Conservation (phyloP, 1,140 invertebrate genomes). For the Tetramorium parvispinum region DNA sequence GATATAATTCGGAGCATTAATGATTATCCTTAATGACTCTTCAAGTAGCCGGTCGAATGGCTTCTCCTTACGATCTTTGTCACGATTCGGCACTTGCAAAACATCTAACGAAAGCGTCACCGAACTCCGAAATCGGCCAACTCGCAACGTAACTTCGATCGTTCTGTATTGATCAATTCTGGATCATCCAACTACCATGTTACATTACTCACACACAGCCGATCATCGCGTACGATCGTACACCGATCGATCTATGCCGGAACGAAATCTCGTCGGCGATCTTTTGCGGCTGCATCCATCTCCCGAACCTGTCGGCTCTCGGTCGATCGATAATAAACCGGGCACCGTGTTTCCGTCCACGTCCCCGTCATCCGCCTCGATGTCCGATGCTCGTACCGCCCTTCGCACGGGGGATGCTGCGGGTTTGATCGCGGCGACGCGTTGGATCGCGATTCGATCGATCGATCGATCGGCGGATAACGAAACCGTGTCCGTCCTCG, state of each 20-base stretch:
- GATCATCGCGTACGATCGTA: background rate
- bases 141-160: background rate
- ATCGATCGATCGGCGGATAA: slow-evolving; percentile 51
- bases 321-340: slow-evolving; percentile 52
- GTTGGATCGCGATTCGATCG: slow-evolving; percentile 32
- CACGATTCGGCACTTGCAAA: background rate
- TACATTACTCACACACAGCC: slow-evolving; percentile 12
- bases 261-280: slow-evolving; percentile 41
- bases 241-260: slow-evolving; percentile 55
- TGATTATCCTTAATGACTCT: background rate
- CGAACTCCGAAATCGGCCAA: background rate
- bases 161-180: background rate
- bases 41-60: background rate
- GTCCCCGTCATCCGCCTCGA: background rate
- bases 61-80: background rate
- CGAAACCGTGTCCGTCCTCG: background rate
- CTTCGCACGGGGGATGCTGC: background rate
- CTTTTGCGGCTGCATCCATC: slow-evolving; percentile 50
- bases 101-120: background rate
- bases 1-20: background rate
- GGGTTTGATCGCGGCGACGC: slow-evolving; percentile 5
- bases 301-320: slow-evolving; percentile 27
- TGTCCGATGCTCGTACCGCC: background rate
- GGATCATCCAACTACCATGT: slow-evolving; percentile 17
- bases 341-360: slow-evolving; percentile 4